phyloP scores from a whole-genome alignment of 2,113 vertebrate species.

The Petaurus breviceps region DNA sequence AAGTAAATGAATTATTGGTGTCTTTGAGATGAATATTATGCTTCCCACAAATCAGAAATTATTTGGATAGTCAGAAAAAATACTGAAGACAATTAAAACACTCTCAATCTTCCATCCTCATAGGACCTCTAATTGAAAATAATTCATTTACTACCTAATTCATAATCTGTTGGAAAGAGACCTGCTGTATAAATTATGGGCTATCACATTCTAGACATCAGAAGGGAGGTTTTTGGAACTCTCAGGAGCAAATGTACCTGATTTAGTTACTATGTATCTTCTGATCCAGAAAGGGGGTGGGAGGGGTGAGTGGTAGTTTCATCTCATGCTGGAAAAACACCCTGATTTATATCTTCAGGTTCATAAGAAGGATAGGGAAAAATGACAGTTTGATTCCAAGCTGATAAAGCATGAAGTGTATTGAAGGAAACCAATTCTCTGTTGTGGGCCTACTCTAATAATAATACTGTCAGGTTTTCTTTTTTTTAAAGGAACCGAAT shows the following conservation, averaged over 20 bases:
- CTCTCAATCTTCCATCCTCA: not conserved
- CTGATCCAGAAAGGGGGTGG: not conserved
- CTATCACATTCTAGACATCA: too few species aligned
- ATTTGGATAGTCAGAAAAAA: slow-evolving; percentile 10
- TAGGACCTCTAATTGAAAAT: too few species aligned
- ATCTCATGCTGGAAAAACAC: not conserved
- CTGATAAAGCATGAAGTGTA: not conserved
- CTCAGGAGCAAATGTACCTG: too few species aligned
- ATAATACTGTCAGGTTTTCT: not conserved
- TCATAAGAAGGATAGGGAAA: not conserved
- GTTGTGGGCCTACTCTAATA: not conserved
- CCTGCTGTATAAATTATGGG: too few species aligned
- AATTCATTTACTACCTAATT: too few species aligned
- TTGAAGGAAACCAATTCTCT: not conserved
- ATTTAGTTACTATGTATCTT: not conserved
- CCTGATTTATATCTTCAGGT: not conserved
- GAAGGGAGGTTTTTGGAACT: too few species aligned
- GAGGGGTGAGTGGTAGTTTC: not conserved
- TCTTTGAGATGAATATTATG: not conserved
- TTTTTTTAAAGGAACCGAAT: not conserved
- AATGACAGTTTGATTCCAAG: not conserved
- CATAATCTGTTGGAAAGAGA: too few species aligned
- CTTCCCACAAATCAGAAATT: slow-evolving; percentile 1
- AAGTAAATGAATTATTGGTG: slow-evolving; percentile 21
- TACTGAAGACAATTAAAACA: not conserved